Conservation (phyloP, 2,113 vertebrate genomes). For the Tachuris rubrigastra region DNA sequence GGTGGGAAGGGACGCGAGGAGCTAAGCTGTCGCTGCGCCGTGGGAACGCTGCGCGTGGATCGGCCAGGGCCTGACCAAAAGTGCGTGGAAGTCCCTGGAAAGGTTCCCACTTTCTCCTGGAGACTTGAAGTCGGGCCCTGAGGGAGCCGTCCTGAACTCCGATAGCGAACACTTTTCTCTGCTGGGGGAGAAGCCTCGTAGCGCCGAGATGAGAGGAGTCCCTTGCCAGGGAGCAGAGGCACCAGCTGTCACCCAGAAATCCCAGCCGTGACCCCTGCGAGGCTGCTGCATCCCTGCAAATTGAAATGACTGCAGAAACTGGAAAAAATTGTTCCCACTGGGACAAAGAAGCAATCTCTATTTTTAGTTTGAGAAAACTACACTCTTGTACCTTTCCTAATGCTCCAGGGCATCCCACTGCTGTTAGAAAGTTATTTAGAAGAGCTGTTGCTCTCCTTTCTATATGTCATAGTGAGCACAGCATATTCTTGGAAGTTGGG, state of each 20-base stretch:
- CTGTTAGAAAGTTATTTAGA: neutral
- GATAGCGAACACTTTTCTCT: neutral
- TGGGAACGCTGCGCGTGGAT: neutral
- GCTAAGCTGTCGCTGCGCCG: neutral
- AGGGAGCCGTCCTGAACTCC: neutral
- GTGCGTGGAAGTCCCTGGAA: conserved; percentile 53
- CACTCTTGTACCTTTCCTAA: neutral
- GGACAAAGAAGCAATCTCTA: neutral
- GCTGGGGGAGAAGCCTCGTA: neutral
- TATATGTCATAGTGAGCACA: conserved; percentile 28
- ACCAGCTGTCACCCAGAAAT: accelerated
- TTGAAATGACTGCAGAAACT: neutral
- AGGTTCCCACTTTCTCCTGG: conserved; percentile 34
- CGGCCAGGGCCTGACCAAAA: neutral
- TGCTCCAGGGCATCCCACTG: neutral
- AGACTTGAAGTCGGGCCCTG: conserved; percentile 31
- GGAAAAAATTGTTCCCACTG: neutral
- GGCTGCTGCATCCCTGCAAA: neutral
- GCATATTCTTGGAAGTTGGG: conserved; percentile 7
- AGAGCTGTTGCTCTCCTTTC: conserved; percentile 39
- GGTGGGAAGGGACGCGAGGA: neutral
- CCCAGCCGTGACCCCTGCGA: accelerated
- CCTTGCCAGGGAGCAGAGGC: neutral
- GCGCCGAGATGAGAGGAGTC: neutral
- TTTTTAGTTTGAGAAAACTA: neutral